phyloP scores from a whole-genome alignment of 2,113 vertebrate species.

The Plecotus auritus region DNA sequence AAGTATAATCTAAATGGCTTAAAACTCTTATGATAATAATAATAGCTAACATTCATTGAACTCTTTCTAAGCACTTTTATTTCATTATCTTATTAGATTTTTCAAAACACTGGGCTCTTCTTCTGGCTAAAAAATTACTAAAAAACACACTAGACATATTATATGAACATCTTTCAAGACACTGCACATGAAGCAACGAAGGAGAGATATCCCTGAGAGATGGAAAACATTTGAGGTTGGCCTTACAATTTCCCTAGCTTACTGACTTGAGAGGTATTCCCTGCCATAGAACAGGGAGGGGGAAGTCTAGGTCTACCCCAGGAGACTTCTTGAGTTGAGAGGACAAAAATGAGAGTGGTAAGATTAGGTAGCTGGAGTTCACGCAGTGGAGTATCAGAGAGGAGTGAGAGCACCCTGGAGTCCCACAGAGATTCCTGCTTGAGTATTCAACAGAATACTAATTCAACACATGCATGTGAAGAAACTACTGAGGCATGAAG shows the following conservation, averaged over 20 bases:
- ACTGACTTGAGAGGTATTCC: not conserved
- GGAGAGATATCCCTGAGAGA: not conserved
- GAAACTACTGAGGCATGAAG: not conserved
- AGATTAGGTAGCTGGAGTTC: not conserved
- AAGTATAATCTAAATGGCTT: not conserved
- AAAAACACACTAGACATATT: not conserved
- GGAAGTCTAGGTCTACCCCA: not conserved
- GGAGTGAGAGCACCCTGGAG: not conserved
- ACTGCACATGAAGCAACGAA: not conserved
- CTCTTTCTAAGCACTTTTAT: not conserved
- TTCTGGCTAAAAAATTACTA: not conserved
- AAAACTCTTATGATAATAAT: not conserved
- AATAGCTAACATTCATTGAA: not conserved
- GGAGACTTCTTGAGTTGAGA: not conserved
- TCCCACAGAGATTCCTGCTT: not conserved
- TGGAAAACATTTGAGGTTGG: not conserved
- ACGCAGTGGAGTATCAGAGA: not conserved
- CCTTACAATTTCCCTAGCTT: not conserved
- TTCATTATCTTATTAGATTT: conserved; percentile 20
- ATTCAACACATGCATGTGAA: not conserved
- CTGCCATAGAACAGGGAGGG: not conserved
- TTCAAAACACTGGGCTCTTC: not conserved
- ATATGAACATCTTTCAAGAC: not conserved
- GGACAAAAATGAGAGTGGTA: not conserved
- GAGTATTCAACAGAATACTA: not conserved